phyloP scores from a whole-genome alignment of 1,140 invertebrate genomes.

The Macrotrachela quadricornifera region DNA sequence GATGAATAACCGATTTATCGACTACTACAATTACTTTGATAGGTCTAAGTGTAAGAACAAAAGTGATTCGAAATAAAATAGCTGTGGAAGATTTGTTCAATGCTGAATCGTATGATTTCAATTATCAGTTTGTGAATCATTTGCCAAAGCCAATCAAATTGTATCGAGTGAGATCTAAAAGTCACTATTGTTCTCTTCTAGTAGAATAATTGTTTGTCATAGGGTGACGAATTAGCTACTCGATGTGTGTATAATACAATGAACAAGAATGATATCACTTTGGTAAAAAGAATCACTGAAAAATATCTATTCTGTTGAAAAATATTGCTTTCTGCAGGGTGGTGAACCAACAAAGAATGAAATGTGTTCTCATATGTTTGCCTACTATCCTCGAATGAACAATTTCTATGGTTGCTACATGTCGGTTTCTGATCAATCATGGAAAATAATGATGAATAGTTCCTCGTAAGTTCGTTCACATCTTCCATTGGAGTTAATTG shows the following conservation, averaged over 20 bases:
- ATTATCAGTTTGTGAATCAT: background rate
- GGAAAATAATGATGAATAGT: too few species aligned
- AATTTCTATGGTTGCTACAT: too few species aligned
- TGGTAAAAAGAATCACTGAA: background rate
- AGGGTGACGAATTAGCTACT: background rate
- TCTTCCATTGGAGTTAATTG: too few species aligned
- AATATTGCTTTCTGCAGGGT: background rate
- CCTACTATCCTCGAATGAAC: background rate
- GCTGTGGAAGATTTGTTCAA: constrained; percentile 1
- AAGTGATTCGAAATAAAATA: constrained; percentile 2
- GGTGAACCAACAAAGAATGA: constrained; percentile 1
- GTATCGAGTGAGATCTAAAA: background rate
- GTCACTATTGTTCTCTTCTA: background rate
- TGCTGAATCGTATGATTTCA: constrained; percentile 4
- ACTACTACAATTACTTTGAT: too few species aligned
- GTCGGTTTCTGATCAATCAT: too few species aligned
- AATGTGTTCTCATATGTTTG: constrained; percentile 7
- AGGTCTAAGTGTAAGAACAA: background rate
- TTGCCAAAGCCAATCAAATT: background rate
- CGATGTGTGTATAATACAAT: background rate
- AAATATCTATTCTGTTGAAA: background rate
- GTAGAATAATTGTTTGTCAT: too few species aligned
- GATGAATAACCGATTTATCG: too few species aligned
- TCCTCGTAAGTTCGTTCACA: too few species aligned
- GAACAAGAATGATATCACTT: background rate